Evolutionary conservation across 2,888 invertebrate species (phyloP).

Genomic region (Clivina fossor): DNA sequence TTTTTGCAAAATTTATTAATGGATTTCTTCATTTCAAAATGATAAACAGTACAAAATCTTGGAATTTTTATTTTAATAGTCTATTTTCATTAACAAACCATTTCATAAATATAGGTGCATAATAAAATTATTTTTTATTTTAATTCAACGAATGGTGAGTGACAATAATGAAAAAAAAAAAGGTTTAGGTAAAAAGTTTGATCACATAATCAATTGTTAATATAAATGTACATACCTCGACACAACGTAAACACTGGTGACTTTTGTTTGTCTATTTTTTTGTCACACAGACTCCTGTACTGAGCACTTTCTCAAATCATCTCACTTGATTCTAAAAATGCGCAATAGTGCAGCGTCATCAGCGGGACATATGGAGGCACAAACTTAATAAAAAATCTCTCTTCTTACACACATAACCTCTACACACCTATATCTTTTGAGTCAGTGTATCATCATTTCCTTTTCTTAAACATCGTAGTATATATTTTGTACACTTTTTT

Average conservation of each 20-base stretch:
- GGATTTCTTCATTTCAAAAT: too few species aligned
- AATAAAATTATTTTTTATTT: too few species aligned
- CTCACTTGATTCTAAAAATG: conserved; percentile 56
- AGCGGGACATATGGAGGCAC: conserved; percentile 25
- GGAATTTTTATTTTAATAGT: too few species aligned
- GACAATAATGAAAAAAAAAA: too few species aligned
- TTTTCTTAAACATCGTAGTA: too few species aligned
- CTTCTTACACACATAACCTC: conserved; percentile 8
- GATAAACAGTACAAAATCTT: too few species aligned
- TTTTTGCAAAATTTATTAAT: too few species aligned
- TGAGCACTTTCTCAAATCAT: conserved; percentile 55
- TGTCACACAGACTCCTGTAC: conserved; percentile 54
- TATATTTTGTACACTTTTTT: too few species aligned
- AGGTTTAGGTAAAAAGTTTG: conserved; percentile 11
- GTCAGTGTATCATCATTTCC: too few species aligned
- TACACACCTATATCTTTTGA: conserved; percentile 1
- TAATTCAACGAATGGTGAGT: too few species aligned
- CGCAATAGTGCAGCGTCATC: conserved; percentile 42
- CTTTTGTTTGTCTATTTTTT: conserved; percentile 42
- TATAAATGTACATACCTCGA: conserved; percentile 5
- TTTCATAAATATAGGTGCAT: too few species aligned
- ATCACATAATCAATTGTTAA: background rate
- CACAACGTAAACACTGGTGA: conserved; percentile 21
- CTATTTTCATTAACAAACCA: too few species aligned
- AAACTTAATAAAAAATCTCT: conserved; percentile 10